Percentiles rank a stretch among this genome's conserved stretches.
Evolutionary conservation across 2,797 vertebrate genomes (phyloP).

Genomic region (Xiphorhynchus erythropygius): DNA sequence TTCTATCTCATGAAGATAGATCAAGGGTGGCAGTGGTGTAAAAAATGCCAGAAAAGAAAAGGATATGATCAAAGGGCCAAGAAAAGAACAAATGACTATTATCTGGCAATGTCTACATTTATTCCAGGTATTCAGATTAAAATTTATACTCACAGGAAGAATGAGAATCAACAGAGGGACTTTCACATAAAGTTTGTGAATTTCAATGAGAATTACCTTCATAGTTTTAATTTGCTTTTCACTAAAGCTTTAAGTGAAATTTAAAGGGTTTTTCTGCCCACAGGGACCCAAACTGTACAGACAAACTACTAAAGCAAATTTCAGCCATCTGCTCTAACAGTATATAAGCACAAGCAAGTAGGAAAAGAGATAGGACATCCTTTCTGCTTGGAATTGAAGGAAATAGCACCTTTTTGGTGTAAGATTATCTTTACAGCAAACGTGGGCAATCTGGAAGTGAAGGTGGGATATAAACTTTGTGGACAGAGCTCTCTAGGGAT

Average conservation of each 20-base stretch:
- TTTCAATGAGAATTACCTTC: neutral
- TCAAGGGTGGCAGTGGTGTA: neutral
- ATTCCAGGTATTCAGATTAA: neutral
- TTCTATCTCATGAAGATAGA: neutral
- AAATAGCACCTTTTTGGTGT: neutral
- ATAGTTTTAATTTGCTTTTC: neutral
- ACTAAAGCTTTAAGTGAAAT: neutral
- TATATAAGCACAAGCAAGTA: neutral
- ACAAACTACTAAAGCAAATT: neutral
- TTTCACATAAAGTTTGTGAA: neutral
- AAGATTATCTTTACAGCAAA: neutral
- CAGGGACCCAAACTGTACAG: neutral
- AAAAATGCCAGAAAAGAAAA: neutral
- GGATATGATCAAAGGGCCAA: neutral
- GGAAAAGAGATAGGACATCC: neutral
- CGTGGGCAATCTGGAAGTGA: neutral
- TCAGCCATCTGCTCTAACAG: neutral
- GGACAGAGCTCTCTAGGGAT: neutral
- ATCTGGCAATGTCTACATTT: neutral
- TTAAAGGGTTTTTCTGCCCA: neutral
- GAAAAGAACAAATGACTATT: neutral
- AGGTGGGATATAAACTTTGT: neutral
- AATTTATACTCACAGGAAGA: neutral
- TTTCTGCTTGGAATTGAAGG: neutral
- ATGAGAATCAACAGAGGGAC: neutral